Evolutionary conservation across 2,113 vertebrate species (phyloP).

Genomic region (Perca flavescens): DNA sequence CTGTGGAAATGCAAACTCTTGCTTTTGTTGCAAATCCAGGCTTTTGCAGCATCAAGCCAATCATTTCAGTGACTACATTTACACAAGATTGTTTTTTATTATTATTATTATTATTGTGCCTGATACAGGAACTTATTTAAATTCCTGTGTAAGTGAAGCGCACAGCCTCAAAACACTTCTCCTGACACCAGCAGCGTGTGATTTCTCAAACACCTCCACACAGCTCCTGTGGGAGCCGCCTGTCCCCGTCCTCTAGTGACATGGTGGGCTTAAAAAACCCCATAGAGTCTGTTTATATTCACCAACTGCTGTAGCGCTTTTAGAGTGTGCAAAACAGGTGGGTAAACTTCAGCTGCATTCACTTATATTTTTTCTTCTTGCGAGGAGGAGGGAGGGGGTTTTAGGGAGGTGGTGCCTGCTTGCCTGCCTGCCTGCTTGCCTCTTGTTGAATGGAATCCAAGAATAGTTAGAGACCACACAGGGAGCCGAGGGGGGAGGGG

Average conservation of each 20-base stretch:
- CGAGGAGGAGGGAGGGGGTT: conserved; percentile 74
- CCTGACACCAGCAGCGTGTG: conserved; percentile 46
- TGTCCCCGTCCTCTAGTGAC: conserved; percentile 66
- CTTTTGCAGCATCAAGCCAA: background rate
- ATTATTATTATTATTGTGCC: conserved; percentile 11
- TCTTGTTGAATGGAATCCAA: conserved; percentile 96
- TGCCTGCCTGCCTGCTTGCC: conserved; percentile 82
- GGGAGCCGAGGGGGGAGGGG: conserved; percentile 85
- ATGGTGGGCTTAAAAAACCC: conserved; percentile 77
- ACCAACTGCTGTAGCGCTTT: conserved; percentile 81
- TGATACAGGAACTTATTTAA: conserved; percentile 18
- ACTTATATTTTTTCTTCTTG: conserved; percentile 83
- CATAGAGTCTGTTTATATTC: conserved; percentile 81
- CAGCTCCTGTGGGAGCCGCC: conserved; percentile 64
- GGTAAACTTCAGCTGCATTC: conserved; percentile 90
- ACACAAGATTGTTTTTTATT: background rate
- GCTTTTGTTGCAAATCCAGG: conserved; percentile 23
- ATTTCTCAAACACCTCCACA: conserved; percentile 62
- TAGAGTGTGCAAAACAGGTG: conserved; percentile 90
- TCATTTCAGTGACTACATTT: conserved; percentile 8
- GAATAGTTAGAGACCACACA: conserved; percentile 98
- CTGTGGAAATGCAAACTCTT: conserved; percentile 40
- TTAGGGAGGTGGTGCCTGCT: conserved; percentile 79
- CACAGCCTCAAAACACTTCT: conserved; percentile 39
- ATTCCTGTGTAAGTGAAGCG: conserved; percentile 32